Evolutionary conservation across 2,888 invertebrate genomes (phyloP), one percentile per base, ranked within the genome.

Genomic region (Gonocerus acuteangulatus): DNA sequence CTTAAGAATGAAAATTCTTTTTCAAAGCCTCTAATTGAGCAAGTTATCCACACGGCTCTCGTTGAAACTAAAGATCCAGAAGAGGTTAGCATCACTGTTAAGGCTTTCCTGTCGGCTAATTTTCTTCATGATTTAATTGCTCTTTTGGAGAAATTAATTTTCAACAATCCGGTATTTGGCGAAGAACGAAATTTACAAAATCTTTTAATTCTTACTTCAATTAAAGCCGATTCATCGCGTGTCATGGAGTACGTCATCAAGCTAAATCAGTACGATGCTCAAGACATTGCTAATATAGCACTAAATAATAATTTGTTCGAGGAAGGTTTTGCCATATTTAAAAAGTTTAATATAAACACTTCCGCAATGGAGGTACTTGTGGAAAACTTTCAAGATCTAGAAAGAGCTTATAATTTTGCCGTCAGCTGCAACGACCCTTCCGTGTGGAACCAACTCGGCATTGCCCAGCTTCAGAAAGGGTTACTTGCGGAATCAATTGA

Each of bases 221-320:
- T 99, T 73, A 97, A 99, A 78, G 99, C 97, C 49, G 99, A 99
- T 76, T 86, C 95, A 45, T 90, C 92, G 4, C 86, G 97, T 27
- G 99, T 99, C 11, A 99, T 99, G 99, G 99, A 99, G 74, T 99
- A 99, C 78, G 97, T 99, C 72, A 97, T 96, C 76, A 85, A 97
- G 39, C 77, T 99, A 73, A 99, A 99, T 76, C 99, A 99, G 77
- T 99, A 99, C 74, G 99, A 99, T 77, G 99, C 99, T 1, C 99
- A 99, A 0, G 99, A 99, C 73, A 99, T 99, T 72, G 99, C 99
- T 1, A 97, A 97, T 74, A 99, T 99, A 70, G 99, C 99, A 54
- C 97, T 99, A 72, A 93, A 91, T 72, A 95, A 91, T 74, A 93
- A 97, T 71, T 78, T 99, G 54, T 99, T 91, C 72, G 99, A 99